Percentiles rank a stretch among this genome's conserved stretches.
Evolutionary conservation across 2,113 vertebrate species (phyloP).

Genomic region (Notothenia coriiceps): DNA sequence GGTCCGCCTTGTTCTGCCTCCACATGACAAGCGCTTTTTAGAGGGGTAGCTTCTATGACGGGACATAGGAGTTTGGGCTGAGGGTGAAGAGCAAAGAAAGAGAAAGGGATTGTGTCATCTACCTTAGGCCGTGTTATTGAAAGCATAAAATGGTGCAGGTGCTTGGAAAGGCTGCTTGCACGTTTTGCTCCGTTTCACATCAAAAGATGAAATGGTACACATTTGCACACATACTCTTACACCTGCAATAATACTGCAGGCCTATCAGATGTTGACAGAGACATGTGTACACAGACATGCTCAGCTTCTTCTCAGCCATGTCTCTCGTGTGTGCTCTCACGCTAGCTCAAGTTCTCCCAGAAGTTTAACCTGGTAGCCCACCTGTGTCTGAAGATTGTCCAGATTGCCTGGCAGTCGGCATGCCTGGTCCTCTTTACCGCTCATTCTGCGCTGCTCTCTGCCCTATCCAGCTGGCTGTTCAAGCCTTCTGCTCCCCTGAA

Average conservation of each 20-base stretch:
- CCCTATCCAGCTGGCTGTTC: constrained; percentile 68
- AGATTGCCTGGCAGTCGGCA: constrained; percentile 56
- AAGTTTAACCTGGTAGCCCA: constrained; percentile 49
- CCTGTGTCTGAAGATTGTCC: constrained; percentile 49
- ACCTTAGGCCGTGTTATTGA: neutral
- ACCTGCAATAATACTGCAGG: constrained; percentile 26
- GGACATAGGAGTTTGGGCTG: neutral
- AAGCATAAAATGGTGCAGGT: neutral
- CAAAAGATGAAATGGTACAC: neutral
- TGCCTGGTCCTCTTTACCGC: constrained; percentile 28
- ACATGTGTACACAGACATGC: constrained; percentile 16
- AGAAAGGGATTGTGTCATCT: neutral
- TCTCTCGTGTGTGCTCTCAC: constrained; percentile 23
- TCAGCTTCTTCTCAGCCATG: constrained; percentile 20
- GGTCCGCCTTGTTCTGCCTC: no score
- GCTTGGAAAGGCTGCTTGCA: neutral
- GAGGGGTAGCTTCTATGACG: constrained; percentile 6
- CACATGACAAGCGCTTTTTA: neutral
- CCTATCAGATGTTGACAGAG: constrained; percentile 50
- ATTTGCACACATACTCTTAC: constrained; percentile 10
- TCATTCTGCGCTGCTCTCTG: constrained; percentile 46
- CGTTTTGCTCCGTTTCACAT: neutral
- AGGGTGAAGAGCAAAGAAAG: neutral
- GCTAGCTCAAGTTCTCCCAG: constrained; percentile 29
- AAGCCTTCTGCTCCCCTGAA: constrained; percentile 48